Conservation (phyloP, 2,113 vertebrate species). For the Ia io region DNA sequence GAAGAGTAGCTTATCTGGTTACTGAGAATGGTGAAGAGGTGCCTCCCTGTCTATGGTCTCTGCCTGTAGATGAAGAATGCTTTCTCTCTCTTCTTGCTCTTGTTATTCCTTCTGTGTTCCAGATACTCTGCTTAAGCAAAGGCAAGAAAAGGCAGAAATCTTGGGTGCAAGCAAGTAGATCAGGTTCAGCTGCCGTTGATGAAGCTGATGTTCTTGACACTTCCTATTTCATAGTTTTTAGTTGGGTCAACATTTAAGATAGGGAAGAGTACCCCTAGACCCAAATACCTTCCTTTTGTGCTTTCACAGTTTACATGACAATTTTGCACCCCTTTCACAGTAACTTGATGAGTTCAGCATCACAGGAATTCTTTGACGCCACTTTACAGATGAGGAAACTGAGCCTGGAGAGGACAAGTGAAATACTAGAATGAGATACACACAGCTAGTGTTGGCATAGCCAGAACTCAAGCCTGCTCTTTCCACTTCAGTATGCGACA, state of each 20-base stretch:
- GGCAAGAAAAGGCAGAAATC: background rate
- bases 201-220: background rate
- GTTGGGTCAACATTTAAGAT: background rate
- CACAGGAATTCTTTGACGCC: background rate
- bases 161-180: background rate
- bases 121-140: background rate
- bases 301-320: background rate
- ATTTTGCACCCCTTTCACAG: background rate
- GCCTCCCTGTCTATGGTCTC: background rate
- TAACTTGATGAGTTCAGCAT: background rate
- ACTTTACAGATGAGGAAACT: background rate
- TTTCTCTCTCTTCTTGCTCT: background rate
- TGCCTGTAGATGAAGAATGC: background rate
- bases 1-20: background rate
- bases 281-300: background rate
- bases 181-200: background rate
- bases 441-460: rapidly evolving
- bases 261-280: background rate
- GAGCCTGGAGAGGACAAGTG: background rate
- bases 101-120: background rate
- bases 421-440: background rate
- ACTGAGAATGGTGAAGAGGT: background rate
- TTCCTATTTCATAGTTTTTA: background rate
- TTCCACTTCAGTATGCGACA: background rate
- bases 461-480: background rate